These are phyloP conservation scores for Phaenicophaeus curvirostris DNA, from an alignment of 2,797 vertebrate genomes.

Conservation along the genomic window DNA sequence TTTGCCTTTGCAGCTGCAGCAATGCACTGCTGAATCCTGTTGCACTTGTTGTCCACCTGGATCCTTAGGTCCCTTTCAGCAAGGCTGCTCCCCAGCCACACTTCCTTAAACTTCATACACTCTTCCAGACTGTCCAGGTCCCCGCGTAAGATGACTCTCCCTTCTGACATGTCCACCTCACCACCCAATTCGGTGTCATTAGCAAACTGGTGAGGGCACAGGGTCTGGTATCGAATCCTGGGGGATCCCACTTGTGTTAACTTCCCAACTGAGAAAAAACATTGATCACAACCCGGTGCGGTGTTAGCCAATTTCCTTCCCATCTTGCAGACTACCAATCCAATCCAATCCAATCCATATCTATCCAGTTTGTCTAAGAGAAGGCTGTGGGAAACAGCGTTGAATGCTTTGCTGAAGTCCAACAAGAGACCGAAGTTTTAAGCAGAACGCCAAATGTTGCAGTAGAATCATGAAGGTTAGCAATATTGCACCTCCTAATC, in stretches of 20 bases:
- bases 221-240: not conserved
- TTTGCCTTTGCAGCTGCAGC: not conserved
- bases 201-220: not conserved
- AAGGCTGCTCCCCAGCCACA: not conserved
- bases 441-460: not conserved
- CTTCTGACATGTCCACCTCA: not conserved
- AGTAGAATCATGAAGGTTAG: not conserved
- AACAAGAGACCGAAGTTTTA: not conserved
- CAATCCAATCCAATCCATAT: not conserved
- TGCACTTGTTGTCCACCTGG: not conserved
- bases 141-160: not conserved
- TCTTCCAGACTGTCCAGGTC: not conserved
- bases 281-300: not conserved
- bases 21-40: accelerated
- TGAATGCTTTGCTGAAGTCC: not conserved
- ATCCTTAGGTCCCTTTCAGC: not conserved
- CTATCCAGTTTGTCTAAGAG: not conserved
- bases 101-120: not conserved
- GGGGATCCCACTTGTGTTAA: not conserved
- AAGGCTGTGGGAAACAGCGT: not conserved
- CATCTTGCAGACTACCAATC: not conserved
- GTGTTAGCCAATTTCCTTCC: not conserved
- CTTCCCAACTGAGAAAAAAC: not conserved
- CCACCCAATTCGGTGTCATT: not conserved
- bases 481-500: not conserved